phyloP scores from a whole-genome alignment of 1,140 invertebrate species.

The Pentalonia nigronervosa region DNA sequence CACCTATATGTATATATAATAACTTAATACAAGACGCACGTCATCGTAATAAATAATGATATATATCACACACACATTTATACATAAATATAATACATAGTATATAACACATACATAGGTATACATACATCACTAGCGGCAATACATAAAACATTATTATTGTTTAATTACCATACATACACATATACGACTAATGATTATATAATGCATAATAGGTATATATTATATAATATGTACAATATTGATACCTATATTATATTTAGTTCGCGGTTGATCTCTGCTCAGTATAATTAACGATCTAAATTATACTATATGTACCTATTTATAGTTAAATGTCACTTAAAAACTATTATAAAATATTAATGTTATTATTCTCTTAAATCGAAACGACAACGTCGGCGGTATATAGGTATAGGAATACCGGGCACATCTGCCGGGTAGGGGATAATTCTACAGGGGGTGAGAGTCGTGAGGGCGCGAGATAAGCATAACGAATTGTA shows the following conservation, averaged over 20 bases:
- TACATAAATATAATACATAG: neutral
- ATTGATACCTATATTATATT: slow-evolving; percentile 4
- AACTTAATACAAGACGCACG: neutral
- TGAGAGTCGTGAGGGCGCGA: neutral
- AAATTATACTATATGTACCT: neutral
- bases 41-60: neutral
- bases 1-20: neutral
- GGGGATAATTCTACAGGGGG: neutral
- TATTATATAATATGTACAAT: slow-evolving; percentile 1
- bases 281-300: neutral
- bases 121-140: neutral
- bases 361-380: neutral
- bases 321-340: slow-evolving; percentile 2
- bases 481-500: too few relatives aligned
- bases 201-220: neutral
- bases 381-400: neutral
- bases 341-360: neutral
- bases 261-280: neutral
- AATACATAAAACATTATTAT: neutral
- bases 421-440: neutral
- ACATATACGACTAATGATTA: neutral
- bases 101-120: neutral
- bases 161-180: neutral
- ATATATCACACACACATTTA: neutral
- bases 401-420: neutral